Evolutionary conservation across 2,113 vertebrate genomes (phyloP).

Genomic region (Pachyramphus minor): DNA sequence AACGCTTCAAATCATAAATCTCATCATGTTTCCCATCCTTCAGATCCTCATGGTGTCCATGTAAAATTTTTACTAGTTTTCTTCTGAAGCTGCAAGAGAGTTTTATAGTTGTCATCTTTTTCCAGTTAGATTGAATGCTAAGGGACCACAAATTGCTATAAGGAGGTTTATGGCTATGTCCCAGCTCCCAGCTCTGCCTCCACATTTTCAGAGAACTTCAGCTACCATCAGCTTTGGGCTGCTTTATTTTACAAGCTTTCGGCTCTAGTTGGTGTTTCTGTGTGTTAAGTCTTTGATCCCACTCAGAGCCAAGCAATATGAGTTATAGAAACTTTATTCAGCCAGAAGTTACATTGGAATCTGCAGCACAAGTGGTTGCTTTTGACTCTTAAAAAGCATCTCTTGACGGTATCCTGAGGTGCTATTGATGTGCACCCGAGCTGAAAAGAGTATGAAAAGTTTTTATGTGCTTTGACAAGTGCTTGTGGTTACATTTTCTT

Average conservation of each 20-base stretch:
- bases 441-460: not conserved
- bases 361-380: not conserved
- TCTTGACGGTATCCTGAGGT: not conserved
- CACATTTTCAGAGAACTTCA: not conserved
- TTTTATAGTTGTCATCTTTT: not conserved
- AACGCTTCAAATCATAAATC: not conserved
- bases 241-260: not conserved
- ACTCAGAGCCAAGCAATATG: not conserved
- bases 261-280: not conserved
- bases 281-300: not conserved
- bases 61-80: not conserved
- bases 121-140: not conserved
- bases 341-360: not conserved
- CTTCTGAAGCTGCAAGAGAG: not conserved
- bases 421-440: not conserved
- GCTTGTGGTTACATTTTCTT: not conserved
- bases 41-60: not conserved
- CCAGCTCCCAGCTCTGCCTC: not conserved
- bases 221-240: not conserved
- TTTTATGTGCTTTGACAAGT: not conserved
- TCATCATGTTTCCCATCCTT: not conserved
- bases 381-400: not conserved
- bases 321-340: not conserved
- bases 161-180: not conserved
- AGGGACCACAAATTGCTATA: not conserved